Evolutionary conservation across 2,888 invertebrate genomes (phyloP), one percentile per base, ranked within the genome.

Genomic region (Parnassius mnemosyne): DNA sequence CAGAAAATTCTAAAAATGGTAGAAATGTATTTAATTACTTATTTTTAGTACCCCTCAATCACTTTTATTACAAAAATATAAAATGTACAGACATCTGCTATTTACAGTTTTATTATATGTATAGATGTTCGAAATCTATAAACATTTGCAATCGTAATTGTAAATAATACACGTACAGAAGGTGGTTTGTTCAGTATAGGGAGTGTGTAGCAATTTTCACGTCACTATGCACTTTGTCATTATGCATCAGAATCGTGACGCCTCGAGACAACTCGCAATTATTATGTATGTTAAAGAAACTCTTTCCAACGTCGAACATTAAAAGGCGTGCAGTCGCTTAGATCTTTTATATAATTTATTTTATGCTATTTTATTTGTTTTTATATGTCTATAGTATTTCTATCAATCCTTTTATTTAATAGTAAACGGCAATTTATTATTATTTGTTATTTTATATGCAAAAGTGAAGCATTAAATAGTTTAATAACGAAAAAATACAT

Each of bases 241-340:
- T 91, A 90, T 87, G 83, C 86, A 86, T 86, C 89, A 83, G 87
- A 84, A 86, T 90, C 89, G 91, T 91, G 90, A 91, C 88, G 91
- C 90, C 90, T 84, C 86, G 78, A 89, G 89, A 91, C 89, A 88
- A 86, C 86, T 88, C 80, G 85, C 90, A 90, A 90, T 90, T 90
- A 89, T 90, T 88, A 85, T 88, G 88, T 90, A 88, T 91, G 89
- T 90, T 84, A 89, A 90, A 89, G 89, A 87, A 89, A 89, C 89
- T 89, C 85, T 85, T 88, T 84, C 79, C 82, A 84, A 77, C 76
- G 69, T 71, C 66, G 84, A 67, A 84, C 84, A 87, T 67, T 49
- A 77, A 80, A 79, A 67, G 62, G 65, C 63, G 61, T 82, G 74
- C 75, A 88, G 86, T 75, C 43, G 79, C 43, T 60, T 64, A 16